These are phyloP conservation scores for Tenrec ecaudatus DNA, from an alignment of 2,113 vertebrate genomes.

Conservation along the genomic window DNA sequence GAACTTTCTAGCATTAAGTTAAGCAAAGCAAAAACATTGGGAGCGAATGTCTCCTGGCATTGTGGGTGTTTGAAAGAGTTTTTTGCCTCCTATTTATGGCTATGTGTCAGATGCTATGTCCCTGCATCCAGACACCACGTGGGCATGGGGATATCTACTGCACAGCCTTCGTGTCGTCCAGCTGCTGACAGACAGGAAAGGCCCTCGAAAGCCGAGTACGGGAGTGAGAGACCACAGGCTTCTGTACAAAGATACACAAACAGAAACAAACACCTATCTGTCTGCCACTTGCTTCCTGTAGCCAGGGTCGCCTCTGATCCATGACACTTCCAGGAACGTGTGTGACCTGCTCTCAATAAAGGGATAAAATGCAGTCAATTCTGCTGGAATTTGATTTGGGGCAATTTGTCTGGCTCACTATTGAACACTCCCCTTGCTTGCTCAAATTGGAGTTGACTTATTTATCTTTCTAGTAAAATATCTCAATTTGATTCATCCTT, in stretches of 20 bases:
- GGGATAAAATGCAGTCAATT: not conserved
- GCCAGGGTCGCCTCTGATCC: not conserved
- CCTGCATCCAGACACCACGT: slow-evolving; percentile 53
- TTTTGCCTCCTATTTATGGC: slow-evolving; percentile 65
- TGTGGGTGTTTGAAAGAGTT: slow-evolving; percentile 65
- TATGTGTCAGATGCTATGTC: not conserved
- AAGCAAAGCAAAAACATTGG: slow-evolving; percentile 74
- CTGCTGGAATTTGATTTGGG: not conserved
- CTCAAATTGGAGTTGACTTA: not conserved
- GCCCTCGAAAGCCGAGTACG: not conserved
- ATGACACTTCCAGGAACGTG: not conserved
- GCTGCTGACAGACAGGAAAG: slow-evolving; percentile 12
- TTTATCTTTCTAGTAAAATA: not conserved
- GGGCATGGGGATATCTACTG: slow-evolving; percentile 55
- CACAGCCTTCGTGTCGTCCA: not conserved
- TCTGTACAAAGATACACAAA: not conserved
- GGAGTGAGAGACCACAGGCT: not conserved
- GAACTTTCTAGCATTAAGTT: slow-evolving; percentile 62
- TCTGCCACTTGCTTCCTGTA: not conserved
- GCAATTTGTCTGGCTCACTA: not conserved
- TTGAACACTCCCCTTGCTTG: not conserved
- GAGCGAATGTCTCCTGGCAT: slow-evolving; percentile 72
- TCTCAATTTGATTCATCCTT: not conserved
- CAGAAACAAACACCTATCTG: not conserved
- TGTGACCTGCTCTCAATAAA: not conserved